These are phyloP conservation scores for Agriotes lineatus DNA, from an alignment of 2,888 invertebrate species.

Conservation along the genomic window DNA sequence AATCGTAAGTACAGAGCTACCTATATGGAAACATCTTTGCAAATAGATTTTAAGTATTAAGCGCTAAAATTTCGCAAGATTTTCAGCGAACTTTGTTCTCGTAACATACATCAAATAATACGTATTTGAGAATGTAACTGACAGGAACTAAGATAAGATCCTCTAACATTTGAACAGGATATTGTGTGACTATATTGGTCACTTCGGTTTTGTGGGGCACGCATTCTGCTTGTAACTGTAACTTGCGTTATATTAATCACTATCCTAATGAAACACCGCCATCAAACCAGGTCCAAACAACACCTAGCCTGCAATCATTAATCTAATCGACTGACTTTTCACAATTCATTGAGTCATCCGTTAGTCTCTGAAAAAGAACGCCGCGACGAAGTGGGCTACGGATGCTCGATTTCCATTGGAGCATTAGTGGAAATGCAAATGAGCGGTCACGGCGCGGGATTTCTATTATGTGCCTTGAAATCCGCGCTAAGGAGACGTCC, in stretches of 20 bases:
- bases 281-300: constrained; percentile 28
- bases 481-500: constrained; percentile 31
- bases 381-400: constrained; percentile 3
- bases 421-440: constrained; percentile 34
- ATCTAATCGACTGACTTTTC: constrained; percentile 18
- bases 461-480: constrained; percentile 28
- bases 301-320: no score
- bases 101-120: background rate
- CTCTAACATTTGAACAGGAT: constrained; percentile 19
- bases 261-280: constrained; percentile 27
- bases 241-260: constrained; percentile 23
- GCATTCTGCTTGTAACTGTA: constrained; percentile 31
- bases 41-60: background rate
- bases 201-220: constrained; percentile 23
- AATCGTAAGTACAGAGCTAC: no score
- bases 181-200: constrained; percentile 13
- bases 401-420: no score
- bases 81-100: background rate
- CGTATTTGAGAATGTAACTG: background rate
- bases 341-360: constrained; percentile 21
- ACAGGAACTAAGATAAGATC: constrained; percentile 7
- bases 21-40: no score
- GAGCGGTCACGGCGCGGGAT: constrained; percentile 25
- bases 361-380: constrained; percentile 5
- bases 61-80: background rate